Base-by-base conservation (phyloP, 1,140 invertebrate genomes). In the Drosophila busckii region DNA sequence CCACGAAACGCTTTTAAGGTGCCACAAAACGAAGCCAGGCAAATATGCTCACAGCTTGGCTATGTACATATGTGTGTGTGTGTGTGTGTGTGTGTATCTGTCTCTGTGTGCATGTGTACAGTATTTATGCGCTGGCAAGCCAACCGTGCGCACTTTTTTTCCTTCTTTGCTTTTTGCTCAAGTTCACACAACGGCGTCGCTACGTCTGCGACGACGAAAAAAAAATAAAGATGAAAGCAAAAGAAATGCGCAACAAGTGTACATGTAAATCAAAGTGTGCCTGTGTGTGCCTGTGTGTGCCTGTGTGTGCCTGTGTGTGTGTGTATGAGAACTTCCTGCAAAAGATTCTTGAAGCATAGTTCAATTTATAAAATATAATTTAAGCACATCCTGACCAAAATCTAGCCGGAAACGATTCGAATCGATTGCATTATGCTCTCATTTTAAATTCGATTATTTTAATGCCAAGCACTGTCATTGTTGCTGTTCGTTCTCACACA, bases 181-280 rank as follows among this genome's bases (percentile, higher is more conserved):
- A 55, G 44, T 49, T 37, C 58, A 31, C 26, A 37, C 56, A 28
- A 29, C n/a, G 59, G 49, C 66, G 49, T 41, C 70, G 52, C 41
- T 28, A 50, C 52, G 71, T 70, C 66, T 78, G 49, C 42, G 13
- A 42, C 45, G 20, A 23, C n/a, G n/a, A n/a, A n/a, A n/a, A n/a
- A n/a, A n/a, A n/a, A n/a, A n/a, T n/a, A n/a, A n/a, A n/a, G n/a
- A n/a, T n/a, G n/a, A n/a, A n/a, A n/a, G n/a, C n/a, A 40, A 41
- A 17, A 46, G 19, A 10, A 44, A 31, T 25, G 20, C 12, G 70
- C 70, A 69, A 69, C 65, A 65, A 65, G 64, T 59, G 23, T 23
- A 54, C 28, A 19, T 40, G 45, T 44, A 46, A 53, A 35, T 19
- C 28, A 34, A 50, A 17, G 10, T 7, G 63, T 13, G 25, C 35